A percentile compares a stretch with the other conserved stretches of the same genome.
Evolutionary conservation across 2,113 vertebrate genomes (phyloP).

Genomic region (Telmatochromis sp.): DNA sequence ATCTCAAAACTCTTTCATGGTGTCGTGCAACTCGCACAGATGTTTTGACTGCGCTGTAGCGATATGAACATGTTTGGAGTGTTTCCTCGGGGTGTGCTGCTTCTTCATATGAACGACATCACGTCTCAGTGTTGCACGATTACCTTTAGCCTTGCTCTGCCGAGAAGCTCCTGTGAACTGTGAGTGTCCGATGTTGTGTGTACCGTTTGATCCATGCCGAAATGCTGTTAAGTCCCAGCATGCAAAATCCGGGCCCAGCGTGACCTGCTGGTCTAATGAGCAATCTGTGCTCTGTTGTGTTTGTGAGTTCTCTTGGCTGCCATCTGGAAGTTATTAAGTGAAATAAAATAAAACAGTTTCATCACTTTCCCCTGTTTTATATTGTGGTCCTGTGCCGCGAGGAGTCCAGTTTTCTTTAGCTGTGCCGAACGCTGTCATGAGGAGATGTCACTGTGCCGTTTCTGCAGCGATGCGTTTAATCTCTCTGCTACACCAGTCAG

Average conservation of each 20-base stretch:
- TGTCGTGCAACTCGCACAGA: neutral
- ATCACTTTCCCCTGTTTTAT: neutral
- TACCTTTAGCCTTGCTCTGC: neutral
- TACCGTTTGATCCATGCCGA: constrained; percentile 9
- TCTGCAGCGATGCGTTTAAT: constrained; percentile 24
- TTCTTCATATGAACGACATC: neutral
- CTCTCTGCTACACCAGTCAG: constrained; percentile 12
- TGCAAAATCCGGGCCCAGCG: constrained; percentile 31
- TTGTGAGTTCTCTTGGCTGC: neutral
- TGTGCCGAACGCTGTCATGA: constrained; percentile 14
- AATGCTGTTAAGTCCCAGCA: constrained; percentile 45
- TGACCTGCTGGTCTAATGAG: constrained; percentile 63
- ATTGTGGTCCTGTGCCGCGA: neutral
- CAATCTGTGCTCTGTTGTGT: constrained; percentile 14
- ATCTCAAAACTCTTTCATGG: neutral
- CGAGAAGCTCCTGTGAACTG: neutral
- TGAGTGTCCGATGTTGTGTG: neutral
- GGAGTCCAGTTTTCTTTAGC: neutral
- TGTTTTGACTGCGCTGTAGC: constrained; percentile 25
- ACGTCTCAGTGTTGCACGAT: neutral
- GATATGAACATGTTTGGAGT: constrained; percentile 1
- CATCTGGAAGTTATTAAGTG: constrained; percentile 52
- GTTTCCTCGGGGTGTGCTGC: neutral
- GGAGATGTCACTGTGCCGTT: constrained; percentile 11
- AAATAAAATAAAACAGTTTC: constrained; percentile 28